Percentiles rank a stretch among this genome's conserved stretches.
Evolutionary conservation across 2,797 vertebrate species (phyloP).

Genomic region (Poecilia gillii): DNA sequence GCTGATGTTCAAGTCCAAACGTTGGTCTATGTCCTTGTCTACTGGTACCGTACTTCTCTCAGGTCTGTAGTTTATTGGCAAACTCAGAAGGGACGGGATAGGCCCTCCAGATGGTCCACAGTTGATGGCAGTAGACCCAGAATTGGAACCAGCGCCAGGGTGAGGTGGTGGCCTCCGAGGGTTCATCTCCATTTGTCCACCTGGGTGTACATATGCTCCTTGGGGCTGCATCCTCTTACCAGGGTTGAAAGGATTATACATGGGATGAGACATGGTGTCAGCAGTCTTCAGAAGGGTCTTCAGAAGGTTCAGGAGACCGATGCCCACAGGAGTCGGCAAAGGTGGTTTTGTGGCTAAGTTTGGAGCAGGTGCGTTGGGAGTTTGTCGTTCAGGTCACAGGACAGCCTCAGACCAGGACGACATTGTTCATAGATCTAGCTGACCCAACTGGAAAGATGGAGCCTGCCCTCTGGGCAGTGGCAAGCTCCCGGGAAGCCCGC

Average conservation of each 20-base stretch:
- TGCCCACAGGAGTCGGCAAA: conserved; percentile 61
- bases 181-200: conserved; percentile 33
- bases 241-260: conserved; percentile 84
- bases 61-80: conserved; percentile 66
- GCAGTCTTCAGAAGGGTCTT: conserved; percentile 83
- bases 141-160: conserved; percentile 60
- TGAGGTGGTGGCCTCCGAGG: conserved; percentile 7
- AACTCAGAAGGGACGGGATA: conserved; percentile 39
- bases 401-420: conserved; percentile 59
- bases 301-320: conserved; percentile 79
- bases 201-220: conserved; percentile 40
- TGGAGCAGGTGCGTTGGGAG: conserved; percentile 8
- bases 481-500: conserved; percentile 76
- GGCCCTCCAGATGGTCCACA: conserved; percentile 34
- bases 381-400: conserved; percentile 25
- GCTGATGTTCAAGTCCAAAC: conserved; percentile 73
- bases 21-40: conserved; percentile 59
- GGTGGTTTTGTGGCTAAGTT: conserved; percentile 24
- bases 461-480: conserved; percentile 83
- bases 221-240: conserved; percentile 48
- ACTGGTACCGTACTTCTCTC: conserved; percentile 61
- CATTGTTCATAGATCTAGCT: conserved; percentile 77
- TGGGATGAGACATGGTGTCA: conserved; percentile 81
- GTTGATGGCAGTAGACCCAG: conserved; percentile 24
- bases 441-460: conserved; percentile 85